Evolutionary conservation across 1,140 invertebrate species (phyloP).

Genomic region (Sminthurides bifidus): DNA sequence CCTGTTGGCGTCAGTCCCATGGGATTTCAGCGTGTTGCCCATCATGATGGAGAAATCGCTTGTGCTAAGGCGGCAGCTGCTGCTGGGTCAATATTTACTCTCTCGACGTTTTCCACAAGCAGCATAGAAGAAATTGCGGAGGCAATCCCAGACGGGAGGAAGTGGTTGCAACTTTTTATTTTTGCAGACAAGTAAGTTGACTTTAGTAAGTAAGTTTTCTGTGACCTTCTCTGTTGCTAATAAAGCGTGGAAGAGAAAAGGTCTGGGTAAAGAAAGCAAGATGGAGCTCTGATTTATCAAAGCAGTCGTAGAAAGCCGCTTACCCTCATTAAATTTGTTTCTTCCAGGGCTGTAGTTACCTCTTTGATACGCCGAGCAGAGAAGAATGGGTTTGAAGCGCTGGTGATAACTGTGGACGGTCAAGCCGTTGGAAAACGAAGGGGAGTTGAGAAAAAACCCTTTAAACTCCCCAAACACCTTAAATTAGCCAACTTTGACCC

Average conservation of each 20-base stretch:
- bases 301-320: too few relatives aligned
- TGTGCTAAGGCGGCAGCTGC: constrained; percentile 50
- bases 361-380: constrained; percentile 49
- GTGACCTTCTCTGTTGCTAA: too few relatives aligned
- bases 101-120: constrained; percentile 42
- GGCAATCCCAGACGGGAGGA: constrained; percentile 34
- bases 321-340: too few relatives aligned
- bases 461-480: constrained; percentile 69
- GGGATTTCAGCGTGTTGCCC: constrained; percentile 85
- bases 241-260: too few relatives aligned
- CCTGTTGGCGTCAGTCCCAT: constrained; percentile 81
- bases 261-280: too few relatives aligned
- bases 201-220: too few relatives aligned
- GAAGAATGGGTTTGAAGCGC: constrained; percentile 51
- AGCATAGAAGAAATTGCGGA: constrained; percentile 42
- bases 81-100: constrained; percentile 38
- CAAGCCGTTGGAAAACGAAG: constrained; percentile 68
- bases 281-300: too few relatives aligned
- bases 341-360: too few relatives aligned
- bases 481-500: constrained; percentile 40
- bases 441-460: constrained; percentile 70
- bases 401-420: constrained; percentile 34
- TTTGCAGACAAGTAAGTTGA: constrained; percentile 40
- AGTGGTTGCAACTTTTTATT: constrained; percentile 44
- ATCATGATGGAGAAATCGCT: constrained; percentile 76